A percentile compares a stretch with the other conserved stretches of the same genome.
Conservation (phyloP, 2,888 invertebrate species). For the Caradrina kadenii region DNA sequence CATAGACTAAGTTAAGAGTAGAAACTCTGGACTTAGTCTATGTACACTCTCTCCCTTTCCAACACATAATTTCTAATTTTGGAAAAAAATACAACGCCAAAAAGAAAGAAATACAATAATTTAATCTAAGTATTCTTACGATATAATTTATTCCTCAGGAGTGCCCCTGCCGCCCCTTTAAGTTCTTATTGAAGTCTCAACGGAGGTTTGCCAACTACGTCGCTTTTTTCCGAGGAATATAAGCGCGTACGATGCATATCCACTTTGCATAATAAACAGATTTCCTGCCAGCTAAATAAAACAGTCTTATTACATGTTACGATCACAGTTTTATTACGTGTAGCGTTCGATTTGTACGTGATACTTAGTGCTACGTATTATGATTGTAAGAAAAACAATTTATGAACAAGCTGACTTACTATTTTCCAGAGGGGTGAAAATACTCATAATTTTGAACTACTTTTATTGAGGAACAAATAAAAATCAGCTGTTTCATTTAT, state of each 20-base stretch:
- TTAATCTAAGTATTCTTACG: constrained; percentile 14
- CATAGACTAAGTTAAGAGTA: too few relatives aligned
- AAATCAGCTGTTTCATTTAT: too few relatives aligned
- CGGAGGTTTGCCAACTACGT: constrained; percentile 31
- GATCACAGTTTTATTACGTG: not conserved
- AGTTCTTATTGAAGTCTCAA: constrained; percentile 55
- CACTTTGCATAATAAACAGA: constrained; percentile 64
- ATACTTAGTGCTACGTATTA: not conserved
- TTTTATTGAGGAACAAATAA: too few relatives aligned
- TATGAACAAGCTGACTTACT: not conserved
- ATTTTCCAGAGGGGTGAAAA: not conserved
- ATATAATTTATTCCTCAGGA: constrained; percentile 63
- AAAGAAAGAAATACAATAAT: constrained; percentile 10
- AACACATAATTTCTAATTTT: too few relatives aligned
- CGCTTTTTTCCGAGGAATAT: constrained; percentile 46
- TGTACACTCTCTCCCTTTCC: too few relatives aligned
- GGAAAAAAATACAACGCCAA: not conserved
- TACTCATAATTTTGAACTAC: too few relatives aligned
- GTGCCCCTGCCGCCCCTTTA: constrained; percentile 52
- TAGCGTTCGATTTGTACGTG: constrained; percentile 11
- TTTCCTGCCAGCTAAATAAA: constrained; percentile 41
- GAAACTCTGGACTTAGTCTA: too few relatives aligned
- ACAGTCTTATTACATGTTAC: constrained; percentile 8
- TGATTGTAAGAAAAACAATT: not conserved
- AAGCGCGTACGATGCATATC: constrained; percentile 47